Evolutionary conservation across 2,888 invertebrate genomes (phyloP), one percentile per base, ranked within the genome.

Genomic region (Agrypnus murinus): DNA sequence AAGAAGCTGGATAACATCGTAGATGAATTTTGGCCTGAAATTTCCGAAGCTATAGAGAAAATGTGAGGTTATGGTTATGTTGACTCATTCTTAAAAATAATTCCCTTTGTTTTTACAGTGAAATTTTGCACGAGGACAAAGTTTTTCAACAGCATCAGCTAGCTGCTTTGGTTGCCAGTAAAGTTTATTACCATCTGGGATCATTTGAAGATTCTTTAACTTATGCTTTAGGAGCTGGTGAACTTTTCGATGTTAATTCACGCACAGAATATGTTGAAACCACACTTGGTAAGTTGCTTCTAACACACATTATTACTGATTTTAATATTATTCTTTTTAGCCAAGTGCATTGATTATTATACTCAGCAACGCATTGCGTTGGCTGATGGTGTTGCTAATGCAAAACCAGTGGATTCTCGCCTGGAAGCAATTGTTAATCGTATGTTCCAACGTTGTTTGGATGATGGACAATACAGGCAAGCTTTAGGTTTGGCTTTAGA

Each of bases 1-100:
- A 93, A 93, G 82, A 97, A 97, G 84, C 88, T 99, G 79, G 95
- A 98, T 86, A 90, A 91, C 82, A 95, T 99, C 80, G 98, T 98
- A 0, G 97, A 98, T 85, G 95, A 97, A 84, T 99, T 99, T 87
- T 99, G 98, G 98, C 96, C 98, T 7, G 98, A 99, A 88, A 98
- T 99, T 79, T 97, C 98, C 0, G 98, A 99, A 86, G 95, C 97
- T 10, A 96, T 99, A 79, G 95, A 95, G 81, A 98, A 97, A 87
- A 98, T 99, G 92, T 92, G 87, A 86, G 88, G 85, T 69, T 65
- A 66, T 15, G 57, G 69, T 45, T 46, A 59, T 34, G 36, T 63
- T 64, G 46, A 36, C 55, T 60, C 46, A 43, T 55, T 60, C 9
- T 65, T 63, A 48, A 57, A 59, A 15, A 17, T 14, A 50, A 50